A percentile compares a stretch with the other conserved stretches of the same genome.
Conservation (phyloP, 2,888 invertebrate genomes). For the Argyresthia goedartella region DNA sequence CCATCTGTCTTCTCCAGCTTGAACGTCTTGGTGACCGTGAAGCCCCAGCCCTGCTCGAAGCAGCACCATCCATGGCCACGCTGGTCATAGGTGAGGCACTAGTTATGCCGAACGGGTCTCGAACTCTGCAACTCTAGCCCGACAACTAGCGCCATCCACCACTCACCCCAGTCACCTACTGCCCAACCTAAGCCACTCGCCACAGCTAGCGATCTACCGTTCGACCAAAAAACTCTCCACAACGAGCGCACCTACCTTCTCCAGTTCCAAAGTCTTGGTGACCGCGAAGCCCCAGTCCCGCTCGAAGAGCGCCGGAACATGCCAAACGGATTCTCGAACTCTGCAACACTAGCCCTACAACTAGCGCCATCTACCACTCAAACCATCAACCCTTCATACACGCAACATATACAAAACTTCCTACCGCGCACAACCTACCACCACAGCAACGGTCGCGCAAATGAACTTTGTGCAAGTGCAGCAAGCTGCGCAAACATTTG, state of each 20-base stretch:
- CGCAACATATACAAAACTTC: too few species aligned
- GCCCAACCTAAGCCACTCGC: too few species aligned
- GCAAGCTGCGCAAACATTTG: too few species aligned
- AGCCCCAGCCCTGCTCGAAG: constrained; percentile 97
- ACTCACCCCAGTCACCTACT: too few species aligned
- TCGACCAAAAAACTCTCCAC: too few species aligned
- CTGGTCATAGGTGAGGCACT: constrained; percentile 97
- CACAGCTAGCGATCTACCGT: too few species aligned
- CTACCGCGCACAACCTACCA: too few species aligned
- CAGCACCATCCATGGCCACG: constrained; percentile 95
- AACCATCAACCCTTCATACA: too few species aligned
- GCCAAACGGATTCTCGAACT: constrained; percentile 99
- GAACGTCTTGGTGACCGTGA: constrained; percentile 98
- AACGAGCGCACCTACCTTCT: constrained; percentile 76
- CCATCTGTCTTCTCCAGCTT: constrained; percentile 85
- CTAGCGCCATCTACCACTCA: neutral
- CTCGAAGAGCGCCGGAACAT: constrained; percentile 94
- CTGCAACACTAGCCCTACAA: constrained; percentile 70
- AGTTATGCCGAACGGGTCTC: constrained; percentile 97
- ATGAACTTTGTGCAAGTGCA: too few species aligned
- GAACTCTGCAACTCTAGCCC: constrained; percentile 78
- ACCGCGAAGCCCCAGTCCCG: constrained; percentile 98
- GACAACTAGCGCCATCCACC: neutral
- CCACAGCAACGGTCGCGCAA: too few species aligned
- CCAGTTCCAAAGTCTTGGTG: constrained; percentile 95